Base-by-base conservation (phyloP, 2,113 vertebrate species). In the Megaceryle maxima region DNA sequence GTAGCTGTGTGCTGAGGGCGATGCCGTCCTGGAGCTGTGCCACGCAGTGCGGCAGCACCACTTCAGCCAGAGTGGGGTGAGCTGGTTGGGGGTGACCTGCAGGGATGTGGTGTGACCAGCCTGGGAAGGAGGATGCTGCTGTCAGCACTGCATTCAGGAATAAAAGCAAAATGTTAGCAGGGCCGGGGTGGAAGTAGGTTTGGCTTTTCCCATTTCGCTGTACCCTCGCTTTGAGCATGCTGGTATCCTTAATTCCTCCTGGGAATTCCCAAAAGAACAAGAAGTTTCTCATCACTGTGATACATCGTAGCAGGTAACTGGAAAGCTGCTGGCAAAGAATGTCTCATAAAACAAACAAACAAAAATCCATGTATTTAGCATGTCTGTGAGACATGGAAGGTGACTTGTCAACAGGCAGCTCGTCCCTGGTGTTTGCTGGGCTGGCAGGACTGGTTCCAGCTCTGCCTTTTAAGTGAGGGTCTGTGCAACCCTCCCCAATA, bases 21-120 rank as follows among this genome's bases (percentile, higher is more conserved):
- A 91, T 83, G 93, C 82, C 25, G 56, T 35, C 84, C 93, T 96
- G 95, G 96, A 96, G 82, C 78, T 0, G 19, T 79, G 94, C 91
- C 94, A 94, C 0, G 5, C 28, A 16, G 57, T 1, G 13, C 4
- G 13, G 29, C 41, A 62, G 18, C 76, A 60, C n/a, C 1, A 0
- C 60, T 48, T 4, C 1, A 0, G 22, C 1, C 7, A 31, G 16
- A 73, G 48, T 0, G 0, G 41, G 60, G 16, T 25, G 56, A 82
- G 35, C 44, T 3, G 2, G 3, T 5, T 37, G 37, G 0, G 57
- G 63, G 77, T 29, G 55, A 88, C 60, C 56, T 1, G 0, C 0
- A 1, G 50, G 46, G 31, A 41, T 0, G 0, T 0, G 3, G 29
- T 1, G 68, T 11, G 44, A 53, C 41, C 67, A 13, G 56, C 51